These are phyloP conservation scores for Scophthalmus maximus DNA, from an alignment of 2,113 vertebrate species.

Conservation along the genomic window DNA sequence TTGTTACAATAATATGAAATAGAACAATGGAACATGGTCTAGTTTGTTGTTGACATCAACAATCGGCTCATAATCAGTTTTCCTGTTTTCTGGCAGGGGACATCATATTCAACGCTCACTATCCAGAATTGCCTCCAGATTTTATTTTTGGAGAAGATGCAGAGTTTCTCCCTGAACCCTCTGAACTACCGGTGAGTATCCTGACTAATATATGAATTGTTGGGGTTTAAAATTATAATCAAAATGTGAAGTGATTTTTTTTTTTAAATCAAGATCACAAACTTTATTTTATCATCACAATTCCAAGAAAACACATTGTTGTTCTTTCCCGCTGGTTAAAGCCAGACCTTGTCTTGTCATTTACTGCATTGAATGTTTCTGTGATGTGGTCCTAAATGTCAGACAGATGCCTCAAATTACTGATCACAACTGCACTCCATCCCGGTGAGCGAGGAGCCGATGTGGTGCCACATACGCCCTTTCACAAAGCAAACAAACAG, in stretches of 20 bases:
- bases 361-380: not conserved
- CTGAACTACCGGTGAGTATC: constrained; percentile 91
- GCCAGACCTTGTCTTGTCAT: not conserved
- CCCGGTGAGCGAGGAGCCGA: constrained; percentile 12
- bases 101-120: constrained; percentile 96
- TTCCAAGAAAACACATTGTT: constrained; percentile 16
- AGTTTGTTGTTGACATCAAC: too few relatives aligned
- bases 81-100: constrained; percentile 86
- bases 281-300: not conserved
- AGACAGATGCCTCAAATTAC: constrained; percentile 17
- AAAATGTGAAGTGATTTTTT: too few relatives aligned
- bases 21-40: not conserved
- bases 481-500: constrained; percentile 10
- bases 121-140: constrained; percentile 96
- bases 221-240: not conserved
- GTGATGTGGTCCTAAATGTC: constrained; percentile 2
- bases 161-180: constrained; percentile 95
- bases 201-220: not conserved
- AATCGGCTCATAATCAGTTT: not conserved
- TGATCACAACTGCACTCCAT: not conserved
- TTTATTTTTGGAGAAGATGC: constrained; percentile 99
- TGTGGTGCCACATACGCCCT: constrained; percentile 4
- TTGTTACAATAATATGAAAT: not conserved
- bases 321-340: not conserved
- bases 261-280: too few relatives aligned